A percentile compares a stretch with the other conserved stretches of the same genome.
These are phyloP conservation scores for Myiopsitta monachus DNA, from an alignment of 2,113 vertebrate genomes.

Conservation along the genomic window DNA sequence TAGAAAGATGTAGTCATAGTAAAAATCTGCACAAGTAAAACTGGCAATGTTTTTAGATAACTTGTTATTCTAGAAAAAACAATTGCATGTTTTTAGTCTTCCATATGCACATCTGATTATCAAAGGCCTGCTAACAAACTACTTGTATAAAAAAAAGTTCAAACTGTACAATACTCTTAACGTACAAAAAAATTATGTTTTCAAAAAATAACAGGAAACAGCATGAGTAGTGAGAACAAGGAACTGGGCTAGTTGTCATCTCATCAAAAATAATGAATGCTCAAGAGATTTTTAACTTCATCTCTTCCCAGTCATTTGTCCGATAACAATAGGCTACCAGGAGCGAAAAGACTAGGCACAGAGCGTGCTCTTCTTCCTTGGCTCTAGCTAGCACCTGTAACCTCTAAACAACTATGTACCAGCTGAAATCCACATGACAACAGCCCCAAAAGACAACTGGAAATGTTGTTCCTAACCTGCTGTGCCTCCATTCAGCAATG, in stretches of 20 bases:
- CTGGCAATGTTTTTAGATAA: not conserved
- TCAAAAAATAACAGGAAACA: conserved; percentile 63
- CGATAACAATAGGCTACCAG: conserved; percentile 69
- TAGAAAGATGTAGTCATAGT: not conserved
- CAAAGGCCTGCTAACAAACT: not conserved
- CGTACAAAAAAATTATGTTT: conserved; percentile 51
- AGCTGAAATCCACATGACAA: conserved; percentile 75
- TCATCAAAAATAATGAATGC: conserved; percentile 87
- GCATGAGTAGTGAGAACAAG: conserved; percentile 61
- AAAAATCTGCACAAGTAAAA: not conserved
- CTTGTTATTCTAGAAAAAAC: not conserved
- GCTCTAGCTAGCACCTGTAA: conserved; percentile 82
- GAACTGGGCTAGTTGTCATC: conserved; percentile 76
- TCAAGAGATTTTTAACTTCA: conserved; percentile 77
- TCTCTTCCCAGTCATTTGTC: conserved; percentile 73
- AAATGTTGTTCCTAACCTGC: conserved; percentile 79
- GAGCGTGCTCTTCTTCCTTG: conserved; percentile 19
- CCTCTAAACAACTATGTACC: conserved; percentile 71
- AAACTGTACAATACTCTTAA: conserved; percentile 53
- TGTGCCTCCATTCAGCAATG: conserved; percentile 72
- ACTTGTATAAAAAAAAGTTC: conserved; percentile 28
- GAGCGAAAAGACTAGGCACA: conserved; percentile 46
- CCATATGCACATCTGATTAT: not conserved
- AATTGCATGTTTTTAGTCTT: not conserved
- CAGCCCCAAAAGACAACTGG: conserved; percentile 75